Conservation (phyloP, 2,888 invertebrate genomes). For the Heliconius erato region DNA sequence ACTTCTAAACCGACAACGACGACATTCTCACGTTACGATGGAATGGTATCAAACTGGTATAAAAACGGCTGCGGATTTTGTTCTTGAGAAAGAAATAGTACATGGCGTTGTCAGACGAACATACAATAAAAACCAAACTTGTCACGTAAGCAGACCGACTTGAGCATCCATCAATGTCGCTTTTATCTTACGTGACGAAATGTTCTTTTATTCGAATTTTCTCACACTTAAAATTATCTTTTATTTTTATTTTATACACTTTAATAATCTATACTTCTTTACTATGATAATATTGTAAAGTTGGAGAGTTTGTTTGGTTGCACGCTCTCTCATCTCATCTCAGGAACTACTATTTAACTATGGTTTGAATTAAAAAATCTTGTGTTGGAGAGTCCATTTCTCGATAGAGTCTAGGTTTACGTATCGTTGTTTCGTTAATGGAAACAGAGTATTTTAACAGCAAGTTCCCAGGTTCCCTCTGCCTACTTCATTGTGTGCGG, state of each 20-base stretch:
- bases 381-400: too few species aligned
- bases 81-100: slow-evolving; percentile 11
- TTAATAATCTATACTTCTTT: too few species aligned
- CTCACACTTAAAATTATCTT: not conserved
- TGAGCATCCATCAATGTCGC: slow-evolving; percentile 68
- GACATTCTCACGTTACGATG: not conserved
- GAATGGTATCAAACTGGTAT: not conserved
- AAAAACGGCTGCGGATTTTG: not conserved
- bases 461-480: too few species aligned
- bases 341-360: too few species aligned
- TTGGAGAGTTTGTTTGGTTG: not conserved
- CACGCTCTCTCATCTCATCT: too few species aligned
- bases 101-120: slow-evolving; percentile 21
- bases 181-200: slow-evolving; percentile 49
- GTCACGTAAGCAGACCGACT: slow-evolving; percentile 51
- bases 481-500: too few species aligned
- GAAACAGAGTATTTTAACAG: too few species aligned
- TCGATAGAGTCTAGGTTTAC: too few species aligned
- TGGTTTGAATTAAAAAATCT: too few species aligned
- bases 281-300: too few species aligned
- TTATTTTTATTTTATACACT: not conserved
- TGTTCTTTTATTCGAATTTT: slow-evolving; percentile 36
- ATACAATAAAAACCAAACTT: slow-evolving; percentile 46
- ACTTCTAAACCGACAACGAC: too few species aligned
- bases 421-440: too few species aligned